Conservation (phyloP, 2,113 vertebrate genomes). For the Tretioscincus oriximinensis region DNA sequence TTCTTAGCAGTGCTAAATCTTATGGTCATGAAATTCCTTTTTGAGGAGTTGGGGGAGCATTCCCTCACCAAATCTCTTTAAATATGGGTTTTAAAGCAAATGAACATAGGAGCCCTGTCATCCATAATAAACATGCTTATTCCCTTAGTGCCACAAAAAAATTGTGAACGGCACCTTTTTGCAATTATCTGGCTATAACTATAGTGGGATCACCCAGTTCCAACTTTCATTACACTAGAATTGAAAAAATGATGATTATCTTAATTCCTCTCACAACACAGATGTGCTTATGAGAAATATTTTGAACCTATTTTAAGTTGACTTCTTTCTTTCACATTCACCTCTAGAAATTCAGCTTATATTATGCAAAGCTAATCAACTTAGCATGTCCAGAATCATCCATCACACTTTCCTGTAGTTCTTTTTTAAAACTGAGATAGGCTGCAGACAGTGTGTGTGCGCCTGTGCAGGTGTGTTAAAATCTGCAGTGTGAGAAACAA, state of each 20-base stretch:
- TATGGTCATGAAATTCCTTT: not conserved
- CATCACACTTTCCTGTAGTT: not conserved
- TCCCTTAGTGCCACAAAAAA: not conserved
- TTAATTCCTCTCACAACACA: slow-evolving; percentile 43
- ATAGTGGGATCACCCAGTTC: slow-evolving; percentile 11
- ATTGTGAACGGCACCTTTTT: not conserved
- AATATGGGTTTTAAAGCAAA: not conserved
- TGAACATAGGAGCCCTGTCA: not conserved
- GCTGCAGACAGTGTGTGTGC: no score
- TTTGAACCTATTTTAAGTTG: slow-evolving; percentile 26
- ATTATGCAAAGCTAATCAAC: slow-evolving; percentile 15
- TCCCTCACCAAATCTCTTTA: not conserved
- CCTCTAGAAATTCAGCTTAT: slow-evolving; percentile 29
- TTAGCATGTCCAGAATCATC: not conserved
- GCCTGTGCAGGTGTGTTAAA: no score
- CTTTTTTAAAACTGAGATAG: not conserved
- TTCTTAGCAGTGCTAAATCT: not conserved
- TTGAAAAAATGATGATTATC: not conserved
- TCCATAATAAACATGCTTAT: not conserved
- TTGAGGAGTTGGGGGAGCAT: no score
- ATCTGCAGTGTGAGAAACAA: no score
- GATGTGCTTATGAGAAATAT: slow-evolving; percentile 34
- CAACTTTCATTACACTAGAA: slow-evolving; percentile 25
- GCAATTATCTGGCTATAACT: not conserved
- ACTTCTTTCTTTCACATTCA: not conserved